Evolutionary conservation across 2,797 vertebrate species (phyloP).

Genomic region (Enteromius radiatus): DNA sequence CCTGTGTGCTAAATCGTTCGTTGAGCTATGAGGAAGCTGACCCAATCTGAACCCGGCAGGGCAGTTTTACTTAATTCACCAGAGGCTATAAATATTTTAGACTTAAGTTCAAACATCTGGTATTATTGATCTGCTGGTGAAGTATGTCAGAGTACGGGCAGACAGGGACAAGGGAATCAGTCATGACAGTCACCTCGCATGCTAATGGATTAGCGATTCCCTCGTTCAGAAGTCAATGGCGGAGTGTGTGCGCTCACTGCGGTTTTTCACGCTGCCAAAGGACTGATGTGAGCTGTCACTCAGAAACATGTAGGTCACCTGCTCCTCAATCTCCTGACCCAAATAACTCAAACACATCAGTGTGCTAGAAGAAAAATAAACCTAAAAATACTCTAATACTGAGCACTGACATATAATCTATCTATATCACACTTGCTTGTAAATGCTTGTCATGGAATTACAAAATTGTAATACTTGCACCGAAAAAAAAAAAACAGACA

Average conservation of each 20-base stretch:
- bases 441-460: constrained; percentile 24
- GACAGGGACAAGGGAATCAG: constrained; percentile 23
- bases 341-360: constrained; percentile 52
- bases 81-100: constrained; percentile 40
- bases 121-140: constrained; percentile 40
- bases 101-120: constrained; percentile 34
- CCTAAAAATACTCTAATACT: constrained; percentile 36
- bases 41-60: neutral
- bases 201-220: constrained; percentile 41
- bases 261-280: constrained; percentile 43
- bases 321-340: constrained; percentile 52
- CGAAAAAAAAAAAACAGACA: constrained; percentile 11
- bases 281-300: constrained; percentile 45
- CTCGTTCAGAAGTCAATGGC: constrained; percentile 22
- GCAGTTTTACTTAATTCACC: constrained; percentile 35
- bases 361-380: constrained; percentile 23
- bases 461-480: constrained; percentile 4
- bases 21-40: constrained; percentile 19
- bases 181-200: constrained; percentile 47
- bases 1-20: neutral
- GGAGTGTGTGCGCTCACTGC: neutral
- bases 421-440: constrained; percentile 1
- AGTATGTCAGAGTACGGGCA: constrained; percentile 33
- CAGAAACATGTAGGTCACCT: constrained; percentile 55
- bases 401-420: constrained; percentile 26